Evolutionary conservation across 1,140 invertebrate species (phyloP).

Genomic region (Sarcophaga bullata): DNA sequence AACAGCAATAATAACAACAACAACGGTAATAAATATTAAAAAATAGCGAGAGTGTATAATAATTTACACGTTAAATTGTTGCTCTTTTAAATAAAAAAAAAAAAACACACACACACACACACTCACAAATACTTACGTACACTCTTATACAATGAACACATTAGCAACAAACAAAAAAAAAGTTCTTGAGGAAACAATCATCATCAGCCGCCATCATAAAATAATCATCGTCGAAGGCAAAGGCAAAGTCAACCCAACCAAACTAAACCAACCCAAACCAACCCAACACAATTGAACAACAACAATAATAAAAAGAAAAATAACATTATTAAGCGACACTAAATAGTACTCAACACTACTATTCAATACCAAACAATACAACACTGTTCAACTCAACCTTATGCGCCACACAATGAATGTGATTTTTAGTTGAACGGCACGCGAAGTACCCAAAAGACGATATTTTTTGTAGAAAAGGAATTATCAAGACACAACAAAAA

Average conservation of each 20-base stretch:
- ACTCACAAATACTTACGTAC: no score
- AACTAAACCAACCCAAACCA: not conserved
- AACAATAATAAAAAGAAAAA: no score
- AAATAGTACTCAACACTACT: not conserved
- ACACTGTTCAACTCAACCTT: conserved; percentile 32
- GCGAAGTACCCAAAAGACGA: conserved; percentile 37
- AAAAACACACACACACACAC: not conserved
- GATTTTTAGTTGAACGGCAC: conserved; percentile 41
- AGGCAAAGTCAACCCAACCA: not conserved
- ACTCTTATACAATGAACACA: no score
- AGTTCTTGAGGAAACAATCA: conserved; percentile 26
- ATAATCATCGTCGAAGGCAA: conserved; percentile 2
- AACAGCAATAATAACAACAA: not conserved
- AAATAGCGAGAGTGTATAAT: not conserved
- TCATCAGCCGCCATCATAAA: not conserved
- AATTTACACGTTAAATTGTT: not conserved
- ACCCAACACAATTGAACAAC: not conserved
- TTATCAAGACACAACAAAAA: not conserved
- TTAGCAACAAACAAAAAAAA: not conserved
- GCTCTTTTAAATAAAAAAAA: not conserved
- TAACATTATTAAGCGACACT: no score
- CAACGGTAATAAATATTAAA: no score
- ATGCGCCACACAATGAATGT: conserved; percentile 27
- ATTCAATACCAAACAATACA: conserved; percentile 10
- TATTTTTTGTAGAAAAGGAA: no score